Percentiles rank a stretch among this genome's conserved stretches.
Conservation (phyloP, 2,888 invertebrate species). For the Drosophila niveifrons region DNA sequence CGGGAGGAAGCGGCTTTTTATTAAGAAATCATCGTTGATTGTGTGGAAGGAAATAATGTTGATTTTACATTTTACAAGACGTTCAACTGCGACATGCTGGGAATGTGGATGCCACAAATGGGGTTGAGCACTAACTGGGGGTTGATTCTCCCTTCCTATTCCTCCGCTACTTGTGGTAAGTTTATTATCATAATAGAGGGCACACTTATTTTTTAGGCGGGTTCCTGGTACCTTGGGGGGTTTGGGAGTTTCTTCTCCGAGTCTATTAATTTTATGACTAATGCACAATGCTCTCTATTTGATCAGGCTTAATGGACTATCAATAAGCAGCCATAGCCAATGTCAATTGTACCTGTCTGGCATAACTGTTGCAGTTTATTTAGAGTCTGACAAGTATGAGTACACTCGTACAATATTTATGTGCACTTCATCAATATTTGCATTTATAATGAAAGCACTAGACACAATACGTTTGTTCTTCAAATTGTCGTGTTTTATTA, state of each 20-base stretch:
- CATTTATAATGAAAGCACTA: slow-evolving; percentile 36
- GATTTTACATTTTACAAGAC: slow-evolving; percentile 71
- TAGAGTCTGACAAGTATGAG: slow-evolving; percentile 7
- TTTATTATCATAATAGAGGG: slow-evolving; percentile 73
- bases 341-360: slow-evolving; percentile 26
- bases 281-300: slow-evolving; percentile 46
- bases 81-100: slow-evolving; percentile 42
- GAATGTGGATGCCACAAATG: slow-evolving; percentile 20
- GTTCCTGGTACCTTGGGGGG: slow-evolving; percentile 52
- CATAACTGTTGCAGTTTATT: slow-evolving; percentile 10
- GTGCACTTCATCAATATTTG: slow-evolving; percentile 35
- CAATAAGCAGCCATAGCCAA: slow-evolving; percentile 2
- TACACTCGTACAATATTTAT: slow-evolving; percentile 37
- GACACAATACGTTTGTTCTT: not conserved
- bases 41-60: slow-evolving; percentile 80
- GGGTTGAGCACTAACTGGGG: slow-evolving; percentile 37
- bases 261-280: slow-evolving; percentile 63
- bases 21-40: slow-evolving; percentile 81
- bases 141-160: slow-evolving; percentile 35
- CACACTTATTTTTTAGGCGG: slow-evolving; percentile 52
- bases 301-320: slow-evolving; percentile 48
- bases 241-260: slow-evolving; percentile 8
- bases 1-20: slow-evolving; percentile 63
- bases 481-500: not conserved
- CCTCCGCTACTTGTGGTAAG: slow-evolving; percentile 58